A percentile compares a stretch with the other conserved stretches of the same genome.
phyloP scores from a whole-genome alignment of 2,888 invertebrate species.

The Lysandra bellargus region DNA sequence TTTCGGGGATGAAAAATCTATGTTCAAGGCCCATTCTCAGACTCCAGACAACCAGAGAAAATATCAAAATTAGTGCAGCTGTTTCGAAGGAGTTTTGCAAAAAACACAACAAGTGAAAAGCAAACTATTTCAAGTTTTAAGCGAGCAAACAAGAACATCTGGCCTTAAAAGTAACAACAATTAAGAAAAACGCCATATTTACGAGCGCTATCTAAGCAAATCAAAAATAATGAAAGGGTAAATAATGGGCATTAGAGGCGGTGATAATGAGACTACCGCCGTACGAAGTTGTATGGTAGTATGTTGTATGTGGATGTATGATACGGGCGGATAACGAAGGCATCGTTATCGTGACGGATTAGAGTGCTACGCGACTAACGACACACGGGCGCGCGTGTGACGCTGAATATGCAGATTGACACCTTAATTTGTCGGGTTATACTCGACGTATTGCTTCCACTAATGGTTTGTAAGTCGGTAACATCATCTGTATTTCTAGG shows the following conservation, averaged over 20 bases:
- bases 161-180: background rate
- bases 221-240: slow-evolving; percentile 41
- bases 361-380: slow-evolving; percentile 35
- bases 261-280: slow-evolving; percentile 54
- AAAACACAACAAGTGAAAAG: background rate
- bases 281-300: background rate
- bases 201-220: slow-evolving; percentile 20
- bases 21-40: background rate
- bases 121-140: background rate
- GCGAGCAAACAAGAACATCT: background rate
- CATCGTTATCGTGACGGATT: slow-evolving; percentile 47
- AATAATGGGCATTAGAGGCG: slow-evolving; percentile 42
- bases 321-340: slow-evolving; percentile 54
- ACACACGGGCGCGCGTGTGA: slow-evolving; percentile 24
- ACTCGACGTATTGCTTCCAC: slow-evolving; percentile 21
- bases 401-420: slow-evolving; percentile 38
- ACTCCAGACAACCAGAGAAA: background rate
- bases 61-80: background rate
- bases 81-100: background rate
- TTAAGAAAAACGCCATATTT: slow-evolving; percentile 4
- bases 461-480: background rate
- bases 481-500: background rate
- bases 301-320: slow-evolving; percentile 13
- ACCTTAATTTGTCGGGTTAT: slow-evolving; percentile 32
- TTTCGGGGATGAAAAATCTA: background rate